Conservation (phyloP, 2,888 invertebrate genomes). For the Corbicula japonica region DNA sequence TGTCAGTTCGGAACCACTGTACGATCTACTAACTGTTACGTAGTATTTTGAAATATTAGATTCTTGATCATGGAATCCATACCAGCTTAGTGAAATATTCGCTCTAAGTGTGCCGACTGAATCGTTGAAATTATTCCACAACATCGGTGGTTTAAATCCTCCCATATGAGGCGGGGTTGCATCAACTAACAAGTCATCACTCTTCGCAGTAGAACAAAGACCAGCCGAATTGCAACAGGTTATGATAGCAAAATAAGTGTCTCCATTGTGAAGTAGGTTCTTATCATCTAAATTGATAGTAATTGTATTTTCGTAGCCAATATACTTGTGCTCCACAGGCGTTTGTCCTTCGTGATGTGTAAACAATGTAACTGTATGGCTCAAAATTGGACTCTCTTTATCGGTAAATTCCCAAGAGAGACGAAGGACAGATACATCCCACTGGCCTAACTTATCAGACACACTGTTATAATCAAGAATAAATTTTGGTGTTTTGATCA, state of each 20-base stretch:
- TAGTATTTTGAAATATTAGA: constrained; percentile 58
- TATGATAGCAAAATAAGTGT: constrained; percentile 53
- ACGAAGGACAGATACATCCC: constrained; percentile 61
- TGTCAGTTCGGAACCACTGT: constrained; percentile 58
- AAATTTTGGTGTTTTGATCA: constrained; percentile 15
- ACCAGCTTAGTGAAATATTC: constrained; percentile 59
- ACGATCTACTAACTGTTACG: constrained; percentile 49
- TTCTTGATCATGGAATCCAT: constrained; percentile 67
- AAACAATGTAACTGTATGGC: constrained; percentile 43
- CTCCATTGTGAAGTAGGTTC: constrained; percentile 55
- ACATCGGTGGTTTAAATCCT: constrained; percentile 61
- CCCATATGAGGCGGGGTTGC: constrained; percentile 71
- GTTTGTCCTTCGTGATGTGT: constrained; percentile 60
- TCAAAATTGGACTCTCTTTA: constrained; percentile 53
- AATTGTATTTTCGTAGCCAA: constrained; percentile 40
- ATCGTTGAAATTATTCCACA: constrained; percentile 40
- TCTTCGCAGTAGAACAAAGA: constrained; percentile 57
- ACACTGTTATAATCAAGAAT: background rate
- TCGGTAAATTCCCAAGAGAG: constrained; percentile 57
- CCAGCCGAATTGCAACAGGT: constrained; percentile 68
- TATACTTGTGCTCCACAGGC: constrained; percentile 46
- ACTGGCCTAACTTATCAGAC: constrained; percentile 2
- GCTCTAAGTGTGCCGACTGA: background rate
- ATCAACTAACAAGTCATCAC: constrained; percentile 64
- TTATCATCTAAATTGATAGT: constrained; percentile 42